These are phyloP conservation scores for Xestia rhomboidea DNA, from an alignment of 2,888 invertebrate species.

Conservation along the genomic window DNA sequence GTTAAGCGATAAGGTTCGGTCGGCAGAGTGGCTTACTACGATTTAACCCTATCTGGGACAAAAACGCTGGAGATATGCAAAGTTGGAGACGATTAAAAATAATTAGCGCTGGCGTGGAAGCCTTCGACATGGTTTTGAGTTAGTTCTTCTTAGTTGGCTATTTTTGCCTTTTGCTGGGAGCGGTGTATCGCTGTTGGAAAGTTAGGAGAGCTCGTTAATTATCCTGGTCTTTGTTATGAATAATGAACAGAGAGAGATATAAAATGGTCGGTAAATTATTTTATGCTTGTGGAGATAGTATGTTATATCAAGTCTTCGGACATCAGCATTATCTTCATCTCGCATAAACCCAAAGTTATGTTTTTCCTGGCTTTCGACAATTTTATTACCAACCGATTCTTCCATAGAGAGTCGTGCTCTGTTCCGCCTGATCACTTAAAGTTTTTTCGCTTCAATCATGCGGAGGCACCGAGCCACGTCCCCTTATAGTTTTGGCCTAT, in stretches of 20 bases:
- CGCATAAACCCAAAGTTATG: not conserved
- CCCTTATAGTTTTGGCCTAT: too few relatives aligned
- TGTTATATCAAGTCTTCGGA: not conserved
- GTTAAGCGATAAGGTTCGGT: slow-evolving; percentile 75
- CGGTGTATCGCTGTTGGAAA: slow-evolving; percentile 36
- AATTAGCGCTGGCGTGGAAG: slow-evolving; percentile 80
- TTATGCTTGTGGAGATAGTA: slow-evolving; percentile 8
- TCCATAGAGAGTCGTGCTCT: too few relatives aligned
- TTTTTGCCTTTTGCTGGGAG: slow-evolving; percentile 52
- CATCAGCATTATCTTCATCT: not conserved
- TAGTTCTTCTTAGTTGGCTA: slow-evolving; percentile 69
- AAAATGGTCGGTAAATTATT: not conserved
- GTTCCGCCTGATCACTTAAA: too few relatives aligned
- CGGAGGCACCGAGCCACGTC: too few relatives aligned
- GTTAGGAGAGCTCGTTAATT: slow-evolving; percentile 51
- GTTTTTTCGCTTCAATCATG: too few relatives aligned
- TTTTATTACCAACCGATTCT: not conserved
- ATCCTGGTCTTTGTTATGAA: slow-evolving; percentile 43
- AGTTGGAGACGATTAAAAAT: slow-evolving; percentile 81
- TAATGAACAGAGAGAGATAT: slow-evolving; percentile 27
- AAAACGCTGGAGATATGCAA: slow-evolving; percentile 74
- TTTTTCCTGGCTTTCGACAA: not conserved
- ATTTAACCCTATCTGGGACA: slow-evolving; percentile 65
- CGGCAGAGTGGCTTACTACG: slow-evolving; percentile 67
- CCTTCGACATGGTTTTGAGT: slow-evolving; percentile 66